These are phyloP conservation scores for Drosophila demipolita DNA, from an alignment of 2,888 invertebrate genomes.

Conservation along the genomic window DNA sequence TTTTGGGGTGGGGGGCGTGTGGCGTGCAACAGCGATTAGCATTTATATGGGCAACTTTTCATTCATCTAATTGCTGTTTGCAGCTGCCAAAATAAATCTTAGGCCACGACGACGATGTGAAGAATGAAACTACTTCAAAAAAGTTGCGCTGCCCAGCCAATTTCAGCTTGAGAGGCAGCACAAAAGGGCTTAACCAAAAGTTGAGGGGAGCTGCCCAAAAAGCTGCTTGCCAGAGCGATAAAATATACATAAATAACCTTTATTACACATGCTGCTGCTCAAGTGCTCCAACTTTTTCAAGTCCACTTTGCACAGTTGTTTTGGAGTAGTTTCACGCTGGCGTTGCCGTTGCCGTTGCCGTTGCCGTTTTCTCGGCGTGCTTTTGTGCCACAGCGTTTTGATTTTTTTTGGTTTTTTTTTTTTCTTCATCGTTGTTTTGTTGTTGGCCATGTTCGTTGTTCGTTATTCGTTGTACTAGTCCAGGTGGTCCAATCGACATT, in stretches of 20 bases:
- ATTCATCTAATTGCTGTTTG: slow-evolving; percentile 71
- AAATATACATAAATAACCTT: slow-evolving; percentile 80
- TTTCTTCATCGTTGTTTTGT: slow-evolving; percentile 1
- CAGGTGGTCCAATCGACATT: slow-evolving; percentile 25
- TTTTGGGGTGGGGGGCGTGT: slow-evolving; percentile 1
- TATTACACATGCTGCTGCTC: slow-evolving; percentile 77
- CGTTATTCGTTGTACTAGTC: slow-evolving; percentile 13
- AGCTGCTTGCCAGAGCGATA: slow-evolving; percentile 53
- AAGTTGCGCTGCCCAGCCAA: slow-evolving; percentile 57
- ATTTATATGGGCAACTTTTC: slow-evolving; percentile 74
- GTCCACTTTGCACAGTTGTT: slow-evolving; percentile 77
- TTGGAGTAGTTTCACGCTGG: slow-evolving; percentile 65
- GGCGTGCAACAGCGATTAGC: slow-evolving; percentile 53
- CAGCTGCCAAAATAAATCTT: slow-evolving; percentile 71
- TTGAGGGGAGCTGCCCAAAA: slow-evolving; percentile 2
- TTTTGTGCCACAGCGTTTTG: not conserved
- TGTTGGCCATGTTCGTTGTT: not conserved
- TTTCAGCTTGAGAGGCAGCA: slow-evolving; percentile 28
- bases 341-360: slow-evolving; percentile 26
- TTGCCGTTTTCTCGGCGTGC: not conserved
- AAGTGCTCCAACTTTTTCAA: slow-evolving; percentile 78
- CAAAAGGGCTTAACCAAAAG: not conserved
- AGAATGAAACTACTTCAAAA: slow-evolving; percentile 21
- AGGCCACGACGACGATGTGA: slow-evolving; percentile 13
- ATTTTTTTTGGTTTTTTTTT: not conserved